Percentiles rank a stretch among this genome's conserved stretches.
These are phyloP conservation scores for Phalanger gymnotis DNA, from an alignment of 2,797 vertebrate species.

Conservation along the genomic window DNA sequence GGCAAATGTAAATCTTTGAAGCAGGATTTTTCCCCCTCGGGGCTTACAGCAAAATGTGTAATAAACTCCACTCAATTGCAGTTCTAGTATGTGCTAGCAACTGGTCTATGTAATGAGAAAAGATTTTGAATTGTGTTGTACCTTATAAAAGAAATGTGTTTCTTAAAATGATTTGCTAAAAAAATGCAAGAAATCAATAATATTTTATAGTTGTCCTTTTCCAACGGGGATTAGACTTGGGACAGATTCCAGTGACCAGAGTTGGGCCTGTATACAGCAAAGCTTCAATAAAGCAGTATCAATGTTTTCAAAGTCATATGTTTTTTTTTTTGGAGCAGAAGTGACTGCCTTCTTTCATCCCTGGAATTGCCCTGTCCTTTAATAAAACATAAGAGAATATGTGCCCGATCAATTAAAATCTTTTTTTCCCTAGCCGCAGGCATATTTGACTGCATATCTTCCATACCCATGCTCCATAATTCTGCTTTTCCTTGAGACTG, in stretches of 20 bases:
- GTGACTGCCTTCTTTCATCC: neutral
- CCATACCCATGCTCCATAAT: neutral
- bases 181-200: slow-evolving; percentile 1
- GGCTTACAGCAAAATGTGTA: slow-evolving; percentile 22
- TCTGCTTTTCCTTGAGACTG: slow-evolving; percentile 19
- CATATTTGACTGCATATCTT: neutral
- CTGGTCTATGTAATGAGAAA: neutral
- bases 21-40: neutral
- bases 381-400: slow-evolving; percentile 33
- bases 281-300: neutral
- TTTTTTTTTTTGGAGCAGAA: neutral
- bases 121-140: slow-evolving; percentile 3
- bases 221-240: slow-evolving; percentile 23
- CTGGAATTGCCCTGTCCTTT: neutral
- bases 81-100: neutral
- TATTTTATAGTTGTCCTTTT: slow-evolving; percentile 12
- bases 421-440: neutral
- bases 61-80: slow-evolving; percentile 1
- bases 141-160: slow-evolving; percentile 1
- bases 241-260: neutral
- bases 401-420: neutral
- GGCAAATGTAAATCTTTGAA: neutral
- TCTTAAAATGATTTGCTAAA: slow-evolving; percentile 51
- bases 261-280: neutral
- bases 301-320: neutral